Base-by-base conservation (phyloP, 2,797 vertebrate species). In the Sparus aurata region DNA sequence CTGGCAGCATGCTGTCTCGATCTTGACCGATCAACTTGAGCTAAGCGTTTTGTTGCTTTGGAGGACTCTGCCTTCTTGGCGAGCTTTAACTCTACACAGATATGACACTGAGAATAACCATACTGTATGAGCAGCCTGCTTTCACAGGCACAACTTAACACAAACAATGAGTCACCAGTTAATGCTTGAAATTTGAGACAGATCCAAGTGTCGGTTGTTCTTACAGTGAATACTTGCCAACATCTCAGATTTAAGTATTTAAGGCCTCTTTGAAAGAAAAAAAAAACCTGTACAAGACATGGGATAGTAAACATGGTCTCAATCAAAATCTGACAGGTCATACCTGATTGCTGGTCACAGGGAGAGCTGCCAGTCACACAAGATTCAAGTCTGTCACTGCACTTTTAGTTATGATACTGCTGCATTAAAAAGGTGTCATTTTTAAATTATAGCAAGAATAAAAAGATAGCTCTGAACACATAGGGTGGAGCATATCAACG, bases 141-240 rank as follows among this genome's bases (percentile, higher is more conserved):
- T 88, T 71, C 68, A 75, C 54, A 45, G 50, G 74, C 45, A 83
- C 62, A 50, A 52, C 73, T 73, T 69, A 47, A 79, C 69, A 83
- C 59, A 58, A 81, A 62, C 68, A 84, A 34, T 78, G 76, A 86
- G 58, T 86, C 80, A 91, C 59, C 62, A 55, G 73, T 79, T 82
- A 77, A 83, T 70, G 72, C 53, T 80, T 82, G 71, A 75, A 81
- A 80, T 65, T 5, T 73, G 68, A 80, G 62, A 64, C 54, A 7
- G 66, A 70, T 74, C 57, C 63, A 80, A 70, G 58, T n/a, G 38
- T 64, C 57, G 77, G 46, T 64, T 84, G 25, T 47, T 65, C 10
- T 60, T 49, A 20, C 63, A 50, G 23, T 52, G 16, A 73, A 73
- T 69, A 47, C 30, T 38, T 79, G 50, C 30, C 30, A 61, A 38